Evolutionary conservation across 2,113 vertebrate species (phyloP), one percentile per base, ranked within the genome.

Genomic region (Dendropsophus ebraccatus): DNA sequence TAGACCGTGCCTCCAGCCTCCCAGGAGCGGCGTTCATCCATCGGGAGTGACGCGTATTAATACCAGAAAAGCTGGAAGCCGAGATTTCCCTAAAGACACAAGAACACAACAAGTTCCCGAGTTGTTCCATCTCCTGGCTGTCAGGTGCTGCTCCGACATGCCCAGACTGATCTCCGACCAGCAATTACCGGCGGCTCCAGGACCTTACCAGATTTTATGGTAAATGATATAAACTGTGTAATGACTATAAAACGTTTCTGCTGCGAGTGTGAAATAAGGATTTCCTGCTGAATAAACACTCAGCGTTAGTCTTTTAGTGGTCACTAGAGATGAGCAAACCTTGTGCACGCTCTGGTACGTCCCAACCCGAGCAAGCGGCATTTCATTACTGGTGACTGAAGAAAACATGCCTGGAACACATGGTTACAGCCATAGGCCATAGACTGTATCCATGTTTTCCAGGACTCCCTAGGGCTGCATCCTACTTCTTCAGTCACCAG

Each of bases 211-310:
- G 32, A 54, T 41, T 75, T 75, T 58, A n/a, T 47, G 5, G 70
- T 62, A 73, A 84, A 62, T 41, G 49, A 47, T 84, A 60, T 74
- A 25, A 41, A 58, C 10, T 17, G 1, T 41, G 3, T 52, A 83
- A 83, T 72, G 52, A 25, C 21, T 19, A 35, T 52, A 73, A 83
- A 58, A 83, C 16, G 30, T 83, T 83, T 83, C 19, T 74, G 67
- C 50, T 72, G 67, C 10, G 50, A 74, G 82, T 83, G 82, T 58
- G 82, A 83, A 74, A 54, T 5, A 16, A 58, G 56, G 30, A 50
- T 30, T 1, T 67, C 28, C 45, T 17, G 50, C 1, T 58, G 35
- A 23, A 41, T 37, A 60, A 84, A 75, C 35, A 75, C 1, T 21
- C 25, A 13, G 12, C 28, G 52, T 21, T 81, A 28, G 49, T 19